Base-by-base conservation (phyloP, 2,797 vertebrate species). In the Trematomus bernacchii region DNA sequence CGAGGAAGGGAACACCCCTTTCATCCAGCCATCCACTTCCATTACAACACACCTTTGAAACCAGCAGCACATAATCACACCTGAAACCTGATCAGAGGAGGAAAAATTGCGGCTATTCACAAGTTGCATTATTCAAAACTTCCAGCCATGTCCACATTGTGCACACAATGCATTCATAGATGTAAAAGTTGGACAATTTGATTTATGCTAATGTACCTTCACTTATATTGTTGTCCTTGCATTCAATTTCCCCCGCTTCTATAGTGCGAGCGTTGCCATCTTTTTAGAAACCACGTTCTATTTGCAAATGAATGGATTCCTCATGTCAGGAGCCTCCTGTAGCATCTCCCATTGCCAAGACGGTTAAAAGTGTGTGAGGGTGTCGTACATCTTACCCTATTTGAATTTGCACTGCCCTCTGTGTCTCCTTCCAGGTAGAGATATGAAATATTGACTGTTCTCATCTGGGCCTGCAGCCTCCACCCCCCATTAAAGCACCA, bases 361-460 rank as follows among this genome's bases (percentile, higher is more conserved):
- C 14, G 47, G 80, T 90, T 77, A 77, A 89, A 89, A 87, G 48
- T 42, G 64, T 73, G 77, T 73, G 69, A 61, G 58, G 67, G 73
- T 79, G 82, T 91, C 76, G 83, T 86, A 89, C 91, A 90, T 92
- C 85, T 87, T 85, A 82, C 74, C 86, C 79, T 86, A 82, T 90
- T 93, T 91, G 87, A 92, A 94, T 92, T 87, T 89, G 75, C 76
- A 64, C 83, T 92, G 88, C 90, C 93, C 92, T 93, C 87, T 93
- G 83, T 79, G 86, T 92, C 86, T 89, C 91, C 92, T 93, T 93
- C 89, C 89, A 93, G 87, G 90, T 92, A 87, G 82, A 86, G 87
- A 91, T 94, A 94, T 91, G 87, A 94, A 92, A 93, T 94, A 94
- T 93, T 91, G 94, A 94, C 92, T 92, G 89, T 85, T 92, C 86